Base-by-base conservation (phyloP, 2,888 invertebrate species). In the Vanessa cardui region DNA sequence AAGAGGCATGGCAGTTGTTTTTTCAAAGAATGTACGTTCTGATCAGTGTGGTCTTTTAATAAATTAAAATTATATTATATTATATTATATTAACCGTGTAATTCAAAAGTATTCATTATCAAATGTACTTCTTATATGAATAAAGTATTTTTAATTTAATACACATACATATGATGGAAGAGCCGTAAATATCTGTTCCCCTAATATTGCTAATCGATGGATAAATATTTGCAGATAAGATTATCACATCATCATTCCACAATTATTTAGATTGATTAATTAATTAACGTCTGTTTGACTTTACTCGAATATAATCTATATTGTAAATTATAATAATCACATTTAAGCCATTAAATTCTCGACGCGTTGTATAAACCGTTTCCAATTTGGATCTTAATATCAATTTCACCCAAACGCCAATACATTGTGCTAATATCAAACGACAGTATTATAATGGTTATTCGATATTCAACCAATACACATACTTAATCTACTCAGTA, bases 351-450 rank as follows among this genome's bases (percentile, higher is more conserved):
- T 54, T 31, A n/a, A 54, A 54, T 54, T 54, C n/a, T 31, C 52
- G 26, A 31, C 26, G 26, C 26, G 18, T 54, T 31, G 16, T 6
- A 15, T 54, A 54, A 31, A 54, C 52, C n/a, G 52, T 54, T 54
- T 54, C 52, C n/a, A 54, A 54, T 54, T 54, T 26, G 31, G 52
- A 54, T 54, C n/a, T 26, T 16, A 54, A 54, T 54, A 54, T 54
- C 21, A 54, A 54, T 54, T 54, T 54, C 16, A 16, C 16, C 21
- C 52, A 26, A 31, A 54, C 9, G 18, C 49, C 52, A 54, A 54
- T 31, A 16, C 31, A 21, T 31, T 26, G 52, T n/a, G 26, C 16
- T 54, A 31, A 54, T 54, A 15, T 54, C 16, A 31, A 31, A 31
- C 52, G 52, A 54, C 31, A 3, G 31, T 26, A 54, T 54, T 54